Evolutionary conservation across 2,888 invertebrate species (phyloP).

Genomic region (Melangyna quadrimaculata): DNA sequence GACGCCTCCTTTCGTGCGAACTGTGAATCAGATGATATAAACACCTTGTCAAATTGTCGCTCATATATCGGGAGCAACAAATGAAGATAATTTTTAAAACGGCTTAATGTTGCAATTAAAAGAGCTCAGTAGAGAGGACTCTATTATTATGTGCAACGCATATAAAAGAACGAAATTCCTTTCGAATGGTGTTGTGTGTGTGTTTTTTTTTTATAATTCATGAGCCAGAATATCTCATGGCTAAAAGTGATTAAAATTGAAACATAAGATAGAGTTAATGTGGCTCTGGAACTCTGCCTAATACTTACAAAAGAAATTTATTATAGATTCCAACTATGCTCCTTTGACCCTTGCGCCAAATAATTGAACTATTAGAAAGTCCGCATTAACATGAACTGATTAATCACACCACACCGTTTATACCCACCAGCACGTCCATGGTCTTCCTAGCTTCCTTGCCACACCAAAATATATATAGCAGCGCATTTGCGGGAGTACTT

Average conservation of each 20-base stretch:
- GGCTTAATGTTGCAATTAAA: conserved; percentile 61
- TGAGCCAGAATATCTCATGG: conserved; percentile 23
- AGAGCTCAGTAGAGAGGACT: background rate
- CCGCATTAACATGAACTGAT: conserved; percentile 31
- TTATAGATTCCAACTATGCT: background rate
- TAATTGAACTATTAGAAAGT: conserved; percentile 67
- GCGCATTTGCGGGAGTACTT: conserved; percentile 18
- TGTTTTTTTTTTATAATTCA: conserved; percentile 44
- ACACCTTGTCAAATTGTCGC: conserved; percentile 8
- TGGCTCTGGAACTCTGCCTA: background rate
- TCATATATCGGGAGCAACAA: conserved; percentile 6
- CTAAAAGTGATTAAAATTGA: conserved; percentile 15
- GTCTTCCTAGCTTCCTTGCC: background rate
- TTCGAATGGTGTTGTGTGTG: background rate
- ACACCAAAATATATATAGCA: background rate
- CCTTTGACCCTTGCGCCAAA: conserved; percentile 32
- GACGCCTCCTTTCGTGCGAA: background rate
- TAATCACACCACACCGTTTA: conserved; percentile 9
- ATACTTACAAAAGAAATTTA: conserved; percentile 16
- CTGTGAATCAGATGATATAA: background rate
- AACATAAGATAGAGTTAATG: background rate
- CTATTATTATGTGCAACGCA: conserved; percentile 32
- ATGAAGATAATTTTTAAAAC: conserved; percentile 51
- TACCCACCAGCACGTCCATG: background rate
- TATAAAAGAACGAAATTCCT: background rate